Percentiles rank a stretch among this genome's conserved stretches.
Conservation (phyloP, 2,113 vertebrate genomes). For the Psittacus erithacus region DNA sequence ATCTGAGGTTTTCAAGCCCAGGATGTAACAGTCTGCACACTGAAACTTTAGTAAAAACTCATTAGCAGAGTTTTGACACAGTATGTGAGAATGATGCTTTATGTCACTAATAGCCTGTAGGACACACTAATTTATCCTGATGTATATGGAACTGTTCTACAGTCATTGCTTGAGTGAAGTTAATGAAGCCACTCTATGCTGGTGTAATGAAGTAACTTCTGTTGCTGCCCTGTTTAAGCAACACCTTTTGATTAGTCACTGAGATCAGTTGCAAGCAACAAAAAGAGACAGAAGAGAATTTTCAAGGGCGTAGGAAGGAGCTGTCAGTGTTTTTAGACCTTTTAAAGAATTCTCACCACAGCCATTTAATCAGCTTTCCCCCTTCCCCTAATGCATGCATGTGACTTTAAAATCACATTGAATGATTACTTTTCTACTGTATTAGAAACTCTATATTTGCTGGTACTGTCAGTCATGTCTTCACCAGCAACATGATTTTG, state of each 20-base stretch:
- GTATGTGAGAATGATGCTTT: accelerated
- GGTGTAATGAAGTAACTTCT: neutral
- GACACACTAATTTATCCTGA: neutral
- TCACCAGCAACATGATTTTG: neutral
- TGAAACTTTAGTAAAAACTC: neutral
- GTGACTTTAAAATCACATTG: neutral
- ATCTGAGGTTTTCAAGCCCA: neutral
- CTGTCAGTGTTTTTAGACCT: neutral
- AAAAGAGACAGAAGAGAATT: neutral
- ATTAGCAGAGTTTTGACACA: neutral
- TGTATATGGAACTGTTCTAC: neutral
- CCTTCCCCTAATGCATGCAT: neutral
- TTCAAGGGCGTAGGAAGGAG: neutral
- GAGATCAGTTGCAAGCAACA: neutral
- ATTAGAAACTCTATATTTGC: neutral
- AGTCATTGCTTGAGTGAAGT: neutral
- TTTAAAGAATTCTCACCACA: neutral
- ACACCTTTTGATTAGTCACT: neutral
- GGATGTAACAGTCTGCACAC: neutral
- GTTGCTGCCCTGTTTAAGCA: neutral
- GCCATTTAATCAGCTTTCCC: neutral
- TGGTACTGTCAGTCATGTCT: neutral
- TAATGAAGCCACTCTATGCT: neutral
- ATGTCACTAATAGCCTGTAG: neutral
- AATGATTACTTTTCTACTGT: neutral